Conservation (phyloP, 2,888 invertebrate genomes). For the Nomada goodeniana region DNA sequence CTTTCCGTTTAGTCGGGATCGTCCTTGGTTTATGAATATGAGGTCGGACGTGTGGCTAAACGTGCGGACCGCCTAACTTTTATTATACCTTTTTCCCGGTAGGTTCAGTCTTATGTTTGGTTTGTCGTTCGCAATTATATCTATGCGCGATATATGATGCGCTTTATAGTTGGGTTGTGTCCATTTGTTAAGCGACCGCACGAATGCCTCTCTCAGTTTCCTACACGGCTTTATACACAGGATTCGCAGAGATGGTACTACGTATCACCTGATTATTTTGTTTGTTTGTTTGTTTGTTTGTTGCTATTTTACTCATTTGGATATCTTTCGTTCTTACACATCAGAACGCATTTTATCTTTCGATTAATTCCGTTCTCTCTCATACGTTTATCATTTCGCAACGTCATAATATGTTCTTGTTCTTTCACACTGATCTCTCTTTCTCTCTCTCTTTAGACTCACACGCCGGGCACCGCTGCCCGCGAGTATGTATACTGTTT, state of each 20-base stretch:
- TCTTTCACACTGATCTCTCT: constrained; percentile 44
- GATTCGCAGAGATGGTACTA: constrained; percentile 70
- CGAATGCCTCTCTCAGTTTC: constrained; percentile 47
- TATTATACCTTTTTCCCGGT: constrained; percentile 74
- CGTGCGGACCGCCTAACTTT: constrained; percentile 70
- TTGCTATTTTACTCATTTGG: constrained; percentile 62
- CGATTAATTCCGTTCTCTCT: constrained; percentile 60
- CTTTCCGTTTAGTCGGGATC: constrained; percentile 66
- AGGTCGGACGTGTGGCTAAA: constrained; percentile 56
- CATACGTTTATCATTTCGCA: constrained; percentile 49
- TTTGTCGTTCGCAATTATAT: constrained; percentile 71
- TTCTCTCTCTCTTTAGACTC: constrained; percentile 57
- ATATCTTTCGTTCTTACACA: constrained; percentile 58
- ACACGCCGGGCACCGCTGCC: constrained; percentile 65
- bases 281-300: constrained; percentile 20
- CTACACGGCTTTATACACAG: constrained; percentile 65
- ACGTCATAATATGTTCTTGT: constrained; percentile 43
- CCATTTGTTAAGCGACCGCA: constrained; percentile 69
- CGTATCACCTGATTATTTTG: constrained; percentile 70
- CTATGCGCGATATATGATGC: constrained; percentile 53
- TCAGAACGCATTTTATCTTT: constrained; percentile 57
- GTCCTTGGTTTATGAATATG: constrained; percentile 71
- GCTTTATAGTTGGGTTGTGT: constrained; percentile 73
- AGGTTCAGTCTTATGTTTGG: constrained; percentile 82
- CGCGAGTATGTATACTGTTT: constrained; percentile 64